phyloP scores from a whole-genome alignment of 2,888 invertebrate species.

The Torymus texanus region DNA sequence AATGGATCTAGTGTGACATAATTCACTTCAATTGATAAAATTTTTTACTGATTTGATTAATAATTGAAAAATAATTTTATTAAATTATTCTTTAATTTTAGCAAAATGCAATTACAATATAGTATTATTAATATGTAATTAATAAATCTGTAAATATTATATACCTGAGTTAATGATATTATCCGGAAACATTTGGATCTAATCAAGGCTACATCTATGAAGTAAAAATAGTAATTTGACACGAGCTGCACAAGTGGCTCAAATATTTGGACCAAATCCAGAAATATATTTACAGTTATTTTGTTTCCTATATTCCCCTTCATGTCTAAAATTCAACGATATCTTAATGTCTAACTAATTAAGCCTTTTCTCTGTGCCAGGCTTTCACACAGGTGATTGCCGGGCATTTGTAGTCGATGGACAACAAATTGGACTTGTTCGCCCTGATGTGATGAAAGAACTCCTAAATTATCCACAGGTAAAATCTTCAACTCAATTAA shows the following conservation, averaged over 20 bases:
- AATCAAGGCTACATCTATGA: conserved; percentile 54
- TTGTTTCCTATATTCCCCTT: conserved; percentile 21
- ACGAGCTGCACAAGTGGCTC: conserved; percentile 49
- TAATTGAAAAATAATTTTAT: no score
- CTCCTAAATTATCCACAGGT: conserved; percentile 89
- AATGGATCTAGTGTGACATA: no score
- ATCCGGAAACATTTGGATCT: conserved; percentile 33
- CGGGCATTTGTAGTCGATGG: conserved; percentile 92
- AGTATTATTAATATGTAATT: no score
- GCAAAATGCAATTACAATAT: no score
- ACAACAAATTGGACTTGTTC: conserved; percentile 91
- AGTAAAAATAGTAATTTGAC: conserved; percentile 60
- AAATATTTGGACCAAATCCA: conserved; percentile 58
- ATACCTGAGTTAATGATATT: conserved; percentile 1
- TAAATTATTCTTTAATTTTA: no score
- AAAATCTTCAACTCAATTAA: conserved; percentile 55
- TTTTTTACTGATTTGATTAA: no score
- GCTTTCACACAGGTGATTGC: conserved; percentile 86
- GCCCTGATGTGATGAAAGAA: conserved; percentile 89
- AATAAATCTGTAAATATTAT: no score
- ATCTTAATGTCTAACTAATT: conserved; percentile 2
- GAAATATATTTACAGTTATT: conserved; percentile 52
- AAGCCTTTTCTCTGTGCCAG: conserved; percentile 75
- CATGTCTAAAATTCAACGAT: conserved; percentile 51
- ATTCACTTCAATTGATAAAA: no score